Base-by-base conservation (phyloP, 30 jellyfish, hydroid and myxozoan genomes). In the Clytia hemisphaerica region DNA sequence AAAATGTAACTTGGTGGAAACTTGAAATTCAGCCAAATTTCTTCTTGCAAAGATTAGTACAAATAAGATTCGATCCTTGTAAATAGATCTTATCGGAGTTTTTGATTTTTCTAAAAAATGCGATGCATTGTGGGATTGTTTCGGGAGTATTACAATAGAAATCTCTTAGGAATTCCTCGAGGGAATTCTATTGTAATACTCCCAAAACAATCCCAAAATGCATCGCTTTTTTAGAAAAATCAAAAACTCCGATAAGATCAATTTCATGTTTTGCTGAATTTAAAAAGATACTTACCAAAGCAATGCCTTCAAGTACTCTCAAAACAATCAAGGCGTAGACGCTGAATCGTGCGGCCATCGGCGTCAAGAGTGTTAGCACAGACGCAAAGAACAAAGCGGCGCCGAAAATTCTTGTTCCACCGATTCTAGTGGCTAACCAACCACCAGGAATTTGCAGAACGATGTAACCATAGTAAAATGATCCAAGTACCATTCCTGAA, bases 391-490 rank as follows among this genome's bases (percentile, higher is more conserved):
- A 86, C 10, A 93, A 58, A 15, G 99, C 95, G 61, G 74, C 58
- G 61, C 99, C 99, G 72, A 93, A 93, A 47, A 93, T 93, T 51
- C 93, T 70, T 29, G 99, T 93, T 1, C 99, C 99, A 9, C 99
- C 99, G 45, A 84, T 71, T 64, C 74, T 80, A 69, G 75, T 67
- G 4, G 99, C 99, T 58, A 93, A 55, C 72, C 93, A 93, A 4
- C 99, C 99, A 3, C 99, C 99, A 2, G 99, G 99, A 58, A 93
- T 81, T 66, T 93, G 99, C 35, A 93, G 75, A 26, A 93, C 82
- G 67, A 93, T 80, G 80, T 93, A 93, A 0, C 99, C 99, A 48
- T 93, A 93, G 59, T 93, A 93, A 64, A 93, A 93, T 2, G 95
- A 78, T 3, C 99, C 99, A 63, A 93, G 95, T 3, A 93, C 95